phyloP scores from a whole-genome alignment of 2,113 vertebrate species.

The Egretta garzetta region DNA sequence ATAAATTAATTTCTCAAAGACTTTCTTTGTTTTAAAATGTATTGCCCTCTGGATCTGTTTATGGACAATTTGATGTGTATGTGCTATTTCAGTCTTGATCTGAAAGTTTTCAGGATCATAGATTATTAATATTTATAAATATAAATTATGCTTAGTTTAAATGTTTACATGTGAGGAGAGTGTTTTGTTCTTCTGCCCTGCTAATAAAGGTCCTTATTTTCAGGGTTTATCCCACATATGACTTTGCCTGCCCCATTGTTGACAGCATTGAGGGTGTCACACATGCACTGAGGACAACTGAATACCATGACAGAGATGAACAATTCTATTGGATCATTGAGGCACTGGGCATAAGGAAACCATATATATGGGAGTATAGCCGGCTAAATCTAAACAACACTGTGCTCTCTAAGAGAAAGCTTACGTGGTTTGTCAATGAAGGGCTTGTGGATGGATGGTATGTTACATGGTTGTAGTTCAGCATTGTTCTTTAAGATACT shows the following conservation, averaged over 20 bases:
- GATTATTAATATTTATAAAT: not conserved
- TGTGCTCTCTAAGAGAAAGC: conserved; percentile 94
- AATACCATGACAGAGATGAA: conserved; percentile 97
- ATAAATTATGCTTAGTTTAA: not conserved
- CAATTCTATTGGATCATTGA: conserved; percentile 97
- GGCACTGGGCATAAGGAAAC: conserved; percentile 89
- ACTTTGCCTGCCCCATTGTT: conserved; percentile 98
- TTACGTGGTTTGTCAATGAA: conserved; percentile 97
- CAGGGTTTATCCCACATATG: conserved; percentile 93
- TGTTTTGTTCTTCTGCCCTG: not conserved
- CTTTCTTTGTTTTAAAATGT: not conserved
- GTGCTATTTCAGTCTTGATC: not conserved
- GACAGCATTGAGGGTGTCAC: conserved; percentile 97
- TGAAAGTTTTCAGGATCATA: not conserved
- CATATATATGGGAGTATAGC: conserved; percentile 96
- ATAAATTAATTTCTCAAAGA: not conserved
- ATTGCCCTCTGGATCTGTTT: not conserved
- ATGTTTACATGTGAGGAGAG: not conserved
- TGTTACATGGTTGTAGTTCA: conserved; percentile 17
- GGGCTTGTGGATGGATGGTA: conserved; percentile 99
- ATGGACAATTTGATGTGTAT: not conserved
- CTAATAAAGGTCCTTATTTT: not conserved
- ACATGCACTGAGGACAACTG: conserved; percentile 94
- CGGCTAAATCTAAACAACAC: conserved; percentile 98
- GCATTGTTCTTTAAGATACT: not conserved